Percentiles rank a stretch among this genome's conserved stretches.
Conservation (phyloP, 2,113 vertebrate species). For the Pipra filicauda region DNA sequence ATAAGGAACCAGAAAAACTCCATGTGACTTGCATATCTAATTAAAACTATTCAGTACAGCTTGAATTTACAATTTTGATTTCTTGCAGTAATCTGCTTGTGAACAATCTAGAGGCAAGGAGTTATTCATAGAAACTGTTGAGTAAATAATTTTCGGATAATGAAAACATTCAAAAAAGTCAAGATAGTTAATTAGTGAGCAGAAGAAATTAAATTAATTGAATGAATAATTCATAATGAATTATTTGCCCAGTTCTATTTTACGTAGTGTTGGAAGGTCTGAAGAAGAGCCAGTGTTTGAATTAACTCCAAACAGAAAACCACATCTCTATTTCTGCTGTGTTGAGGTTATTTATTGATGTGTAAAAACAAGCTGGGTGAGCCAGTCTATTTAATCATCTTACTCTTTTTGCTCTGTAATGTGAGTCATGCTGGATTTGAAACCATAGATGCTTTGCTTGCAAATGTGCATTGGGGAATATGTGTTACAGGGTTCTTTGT, state of each 20-base stretch:
- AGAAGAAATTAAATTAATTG: slow-evolving; percentile 69
- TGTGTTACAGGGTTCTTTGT: background rate
- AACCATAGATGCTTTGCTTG: slow-evolving; percentile 27
- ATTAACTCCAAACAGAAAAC: slow-evolving; percentile 60
- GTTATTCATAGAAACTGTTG: slow-evolving; percentile 65
- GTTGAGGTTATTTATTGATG: slow-evolving; percentile 66
- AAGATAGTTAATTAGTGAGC: slow-evolving; percentile 67
- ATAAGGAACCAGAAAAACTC: background rate
- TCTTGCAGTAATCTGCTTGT: slow-evolving; percentile 57
- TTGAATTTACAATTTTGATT: slow-evolving; percentile 65
- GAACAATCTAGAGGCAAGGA: slow-evolving; percentile 55
- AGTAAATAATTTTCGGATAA: slow-evolving; percentile 67
- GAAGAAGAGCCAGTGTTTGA: slow-evolving; percentile 56
- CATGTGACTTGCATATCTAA: slow-evolving; percentile 22
- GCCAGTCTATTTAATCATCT: slow-evolving; percentile 60
- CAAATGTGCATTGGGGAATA: slow-evolving; percentile 42
- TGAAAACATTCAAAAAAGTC: slow-evolving; percentile 70
- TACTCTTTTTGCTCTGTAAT: slow-evolving; percentile 39
- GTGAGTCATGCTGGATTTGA: slow-evolving; percentile 55
- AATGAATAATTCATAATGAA: slow-evolving; percentile 70
- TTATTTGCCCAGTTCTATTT: slow-evolving; percentile 54
- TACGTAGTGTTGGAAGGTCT: slow-evolving; percentile 45
- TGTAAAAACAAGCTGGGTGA: slow-evolving; percentile 60
- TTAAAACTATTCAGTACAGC: slow-evolving; percentile 48
- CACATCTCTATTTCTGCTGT: slow-evolving; percentile 55